Evolutionary conservation across 2,888 invertebrate species (phyloP), one percentile per base, ranked within the genome.

Genomic region (Lumbricus terrestris): DNA sequence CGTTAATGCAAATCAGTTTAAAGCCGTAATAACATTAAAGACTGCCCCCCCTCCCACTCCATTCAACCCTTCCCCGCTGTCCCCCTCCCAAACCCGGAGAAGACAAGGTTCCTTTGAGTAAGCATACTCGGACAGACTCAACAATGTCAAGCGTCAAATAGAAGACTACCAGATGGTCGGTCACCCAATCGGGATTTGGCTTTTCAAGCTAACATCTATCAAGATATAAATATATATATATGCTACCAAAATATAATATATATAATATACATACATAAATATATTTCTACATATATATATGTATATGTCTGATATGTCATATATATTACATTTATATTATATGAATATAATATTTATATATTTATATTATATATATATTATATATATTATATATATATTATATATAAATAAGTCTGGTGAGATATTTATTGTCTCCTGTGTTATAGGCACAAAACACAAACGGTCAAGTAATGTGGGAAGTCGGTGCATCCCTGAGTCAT

Each of bases 1-100:
- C 69, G 69, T 69, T 69, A 69, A 69, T 69, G 69, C 69, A 69
- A 69, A 69, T 69, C 69, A 69, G 69, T 69, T 69, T 69, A 69
- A 69, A 69, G 69, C 69, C 16, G 69, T 69, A 69, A 69, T n/a
- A 69, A 69, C 69, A 69, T 69, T 13, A 69, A n/a, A n/a, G 69
- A 69, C 69, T n/a, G 69, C 69, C 69, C n/a, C 69, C 69, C 69
- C 2, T 23, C 47, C 47, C 23, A 16, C 2, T 0, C 47, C 23
- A 13, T 23, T 23, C 47, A 20, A 23, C 23, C 20, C 2, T 15
- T 23, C 23, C 23, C 4, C 54, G 23, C 54, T 8, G 2, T 1
- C 3, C 4, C 23, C 23, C 23, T 2, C 54, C 69, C 69, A 8
- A 23, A 29, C 69, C 69, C 29, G 69, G n/a, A n/a, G 69, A 69